Base-by-base conservation (phyloP, 2,888 invertebrate genomes). In the Octodonta nipae region DNA sequence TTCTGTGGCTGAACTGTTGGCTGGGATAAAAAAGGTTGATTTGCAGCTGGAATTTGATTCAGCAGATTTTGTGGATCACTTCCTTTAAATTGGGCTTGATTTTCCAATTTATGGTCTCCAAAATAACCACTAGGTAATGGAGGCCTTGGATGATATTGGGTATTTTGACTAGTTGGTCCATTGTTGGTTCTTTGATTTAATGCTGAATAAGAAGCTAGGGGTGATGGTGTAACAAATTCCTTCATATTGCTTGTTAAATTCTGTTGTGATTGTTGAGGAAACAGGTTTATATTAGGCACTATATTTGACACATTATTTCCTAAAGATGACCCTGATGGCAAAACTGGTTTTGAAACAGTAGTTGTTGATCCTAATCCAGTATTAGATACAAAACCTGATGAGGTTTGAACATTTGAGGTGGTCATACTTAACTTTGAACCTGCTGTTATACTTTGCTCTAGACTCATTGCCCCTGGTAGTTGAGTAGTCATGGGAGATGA, bases 371-470 rank as follows among this genome's bases (percentile, higher is more conserved):
- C n/a, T n/a, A n/a, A n/a, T n/a, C n/a, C n/a, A n/a, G n/a, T n/a
- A 30, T 14, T 15, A 22, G 6, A 26, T 22, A 28, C 8, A 13
- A 13, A 5, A 5, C 3, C 27, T 8, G 3, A 4, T 11, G 27
- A 13, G 11, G 33, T 35, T 26, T 40, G 40, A 32, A 42, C 35
- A 37, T 44, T 52, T 14, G 59, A 57, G 15, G 57, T 58, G 11
- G 58, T 56, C 28, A 54, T 55, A 25, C 33, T 46, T 35, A 54
- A 50, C 42, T 42, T 42, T 38, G 51, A 32, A 33, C 38, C 42
- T 12, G 35, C 26, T 35, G 42, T 36, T 13, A 34, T 36, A 28
- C 15, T 33, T 17, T 43, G 44, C 32, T 38, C 36, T 24, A 54
- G 38, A 41, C 34, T 49, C 32, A 54, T 34, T 28, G 48, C 49